Percentiles rank a stretch among this genome's conserved stretches.
phyloP scores from a whole-genome alignment of 2,113 vertebrate genomes.

The Leptodactylus fuscus region DNA sequence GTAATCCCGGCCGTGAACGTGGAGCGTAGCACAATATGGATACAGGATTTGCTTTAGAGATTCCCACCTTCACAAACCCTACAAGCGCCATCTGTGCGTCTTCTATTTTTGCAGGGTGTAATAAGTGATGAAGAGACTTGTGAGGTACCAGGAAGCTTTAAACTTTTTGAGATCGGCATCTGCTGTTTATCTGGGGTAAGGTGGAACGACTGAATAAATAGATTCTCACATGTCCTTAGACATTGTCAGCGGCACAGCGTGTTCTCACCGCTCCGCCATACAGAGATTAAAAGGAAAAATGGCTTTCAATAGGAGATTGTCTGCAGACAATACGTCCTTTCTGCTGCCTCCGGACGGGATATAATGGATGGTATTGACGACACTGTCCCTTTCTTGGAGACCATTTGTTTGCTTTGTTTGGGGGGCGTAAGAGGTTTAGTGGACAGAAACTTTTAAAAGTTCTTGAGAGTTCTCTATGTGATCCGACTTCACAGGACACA shows the following conservation, averaged over 20 bases:
- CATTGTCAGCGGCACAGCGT: constrained; percentile 23
- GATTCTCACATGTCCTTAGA: constrained; percentile 30
- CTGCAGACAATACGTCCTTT: constrained; percentile 26
- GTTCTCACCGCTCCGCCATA: constrained; percentile 2
- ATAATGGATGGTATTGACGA: constrained; percentile 8
- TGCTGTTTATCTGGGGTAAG: constrained; percentile 17
- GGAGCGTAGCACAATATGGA: constrained; percentile 64
- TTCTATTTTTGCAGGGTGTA: not conserved
- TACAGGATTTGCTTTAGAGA: not conserved
- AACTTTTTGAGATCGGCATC: not conserved
- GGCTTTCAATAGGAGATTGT: constrained; percentile 5
- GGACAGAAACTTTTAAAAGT: constrained; percentile 37
- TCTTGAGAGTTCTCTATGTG: constrained; percentile 9
- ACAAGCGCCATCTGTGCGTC: not conserved
- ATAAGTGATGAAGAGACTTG: not conserved
- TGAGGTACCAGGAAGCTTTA: not conserved
- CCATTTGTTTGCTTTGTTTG: constrained; percentile 17
- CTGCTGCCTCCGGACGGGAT: constrained; percentile 7
- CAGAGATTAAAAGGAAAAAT: constrained; percentile 30
- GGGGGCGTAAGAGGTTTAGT: constrained; percentile 5
- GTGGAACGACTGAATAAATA: not conserved
- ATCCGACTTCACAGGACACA: constrained; percentile 21
- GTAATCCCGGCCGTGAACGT: not conserved
- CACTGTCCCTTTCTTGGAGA: constrained; percentile 15
- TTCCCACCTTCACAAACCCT: not conserved